A percentile compares a stretch with the other conserved stretches of the same genome.
These are phyloP conservation scores for Dreissena rostriformis DNA, from an alignment of 1,140 invertebrate genomes.

Conservation along the genomic window DNA sequence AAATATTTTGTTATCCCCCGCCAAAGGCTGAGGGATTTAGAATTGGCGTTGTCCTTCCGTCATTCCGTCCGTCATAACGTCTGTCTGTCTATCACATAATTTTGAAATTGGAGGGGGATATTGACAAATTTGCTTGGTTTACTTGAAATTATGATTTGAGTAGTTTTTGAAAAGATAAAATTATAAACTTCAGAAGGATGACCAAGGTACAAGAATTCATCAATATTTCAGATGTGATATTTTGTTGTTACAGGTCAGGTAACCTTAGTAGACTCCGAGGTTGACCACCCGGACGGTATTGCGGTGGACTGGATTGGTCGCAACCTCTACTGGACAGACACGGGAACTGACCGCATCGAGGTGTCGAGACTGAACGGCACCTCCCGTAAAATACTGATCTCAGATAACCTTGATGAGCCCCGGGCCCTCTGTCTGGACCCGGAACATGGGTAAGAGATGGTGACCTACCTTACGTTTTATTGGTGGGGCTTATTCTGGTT, in stretches of 20 bases:
- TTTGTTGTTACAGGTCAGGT: slow-evolving; percentile 73
- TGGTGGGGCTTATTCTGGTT: background rate
- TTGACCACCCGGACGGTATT: slow-evolving; percentile 93
- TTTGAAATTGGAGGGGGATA: too few relatives aligned
- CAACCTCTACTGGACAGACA: slow-evolving; percentile 99
- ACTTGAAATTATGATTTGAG: too few relatives aligned
- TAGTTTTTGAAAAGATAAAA: too few relatives aligned
- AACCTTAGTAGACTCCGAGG: slow-evolving; percentile 82
- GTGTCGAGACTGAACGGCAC: slow-evolving; percentile 93
- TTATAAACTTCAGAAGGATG: too few relatives aligned
- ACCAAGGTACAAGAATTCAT: too few relatives aligned
- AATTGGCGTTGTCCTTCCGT: too few relatives aligned
- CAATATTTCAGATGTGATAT: background rate
- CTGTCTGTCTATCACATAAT: too few relatives aligned
- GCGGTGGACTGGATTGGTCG: slow-evolving; percentile 95
- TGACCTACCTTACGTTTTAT: background rate
- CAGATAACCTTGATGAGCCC: slow-evolving; percentile 92
- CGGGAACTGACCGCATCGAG: slow-evolving; percentile 93
- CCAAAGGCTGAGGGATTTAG: too few relatives aligned
- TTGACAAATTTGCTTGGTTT: too few relatives aligned
- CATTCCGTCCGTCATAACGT: too few relatives aligned
- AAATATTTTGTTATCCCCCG: too few relatives aligned
- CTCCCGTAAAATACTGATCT: slow-evolving; percentile 88
- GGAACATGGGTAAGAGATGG: slow-evolving; percentile 86
- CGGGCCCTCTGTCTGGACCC: slow-evolving; percentile 97